phyloP scores from a whole-genome alignment of 2,888 invertebrate species.

The Hetaerina titia region DNA sequence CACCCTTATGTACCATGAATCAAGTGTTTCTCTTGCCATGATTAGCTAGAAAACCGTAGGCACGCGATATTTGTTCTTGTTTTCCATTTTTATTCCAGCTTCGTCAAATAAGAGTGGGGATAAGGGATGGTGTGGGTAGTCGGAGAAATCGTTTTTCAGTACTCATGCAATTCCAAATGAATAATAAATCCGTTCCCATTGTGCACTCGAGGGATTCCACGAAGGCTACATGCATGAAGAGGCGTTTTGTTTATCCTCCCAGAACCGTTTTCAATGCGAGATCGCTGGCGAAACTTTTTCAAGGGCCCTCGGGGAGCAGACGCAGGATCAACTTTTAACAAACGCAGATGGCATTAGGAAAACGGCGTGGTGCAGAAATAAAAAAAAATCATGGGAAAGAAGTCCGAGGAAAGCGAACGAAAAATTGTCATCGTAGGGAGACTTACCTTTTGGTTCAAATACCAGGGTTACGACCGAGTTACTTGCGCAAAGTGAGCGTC shows the following conservation, averaged over 20 bases:
- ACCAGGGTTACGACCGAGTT: not conserved
- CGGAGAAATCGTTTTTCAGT: not conserved
- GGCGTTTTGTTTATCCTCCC: constrained; percentile 8
- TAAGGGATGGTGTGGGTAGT: not conserved
- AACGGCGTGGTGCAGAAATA: not conserved
- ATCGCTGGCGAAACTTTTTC: constrained; percentile 33
- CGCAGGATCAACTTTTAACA: constrained; percentile 20
- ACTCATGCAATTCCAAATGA: constrained; percentile 9
- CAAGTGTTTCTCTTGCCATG: not conserved
- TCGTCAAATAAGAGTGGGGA: not conserved
- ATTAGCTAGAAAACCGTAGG: not conserved
- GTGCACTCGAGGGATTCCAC: constrained; percentile 26
- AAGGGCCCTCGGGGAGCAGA: not conserved
- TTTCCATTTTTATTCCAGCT: not conserved
- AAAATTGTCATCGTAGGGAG: constrained; percentile 15
- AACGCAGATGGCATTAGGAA: constrained; percentile 41
- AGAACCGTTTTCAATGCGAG: constrained; percentile 36
- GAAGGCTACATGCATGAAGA: constrained; percentile 43
- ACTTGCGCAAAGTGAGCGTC: not conserved
- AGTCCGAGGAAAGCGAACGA: constrained; percentile 25
- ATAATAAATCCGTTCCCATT: not conserved
- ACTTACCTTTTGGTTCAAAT: not conserved
- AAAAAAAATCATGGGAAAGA: not conserved
- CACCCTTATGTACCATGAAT: not conserved
- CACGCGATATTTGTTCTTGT: not conserved